Conservation (phyloP, 2,888 invertebrate genomes). For the Isotomurus palustris region DNA sequence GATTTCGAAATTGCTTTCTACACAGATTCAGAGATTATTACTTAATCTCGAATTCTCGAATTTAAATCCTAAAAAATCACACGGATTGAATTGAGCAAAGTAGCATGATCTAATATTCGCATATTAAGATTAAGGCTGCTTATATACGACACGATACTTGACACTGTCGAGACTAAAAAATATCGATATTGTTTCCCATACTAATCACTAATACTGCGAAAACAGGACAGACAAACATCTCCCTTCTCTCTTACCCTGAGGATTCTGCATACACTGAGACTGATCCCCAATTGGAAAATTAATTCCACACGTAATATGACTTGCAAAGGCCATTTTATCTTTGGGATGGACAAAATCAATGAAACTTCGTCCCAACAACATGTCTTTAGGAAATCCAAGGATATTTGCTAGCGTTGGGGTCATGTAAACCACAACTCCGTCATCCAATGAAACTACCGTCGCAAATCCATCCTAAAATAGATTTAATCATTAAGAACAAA, state of each 20-base stretch:
- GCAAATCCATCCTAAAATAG: slow-evolving; percentile 69
- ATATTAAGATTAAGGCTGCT: too few species aligned
- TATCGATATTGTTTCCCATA: too few species aligned
- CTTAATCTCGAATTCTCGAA: too few species aligned
- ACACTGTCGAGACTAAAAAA: too few species aligned
- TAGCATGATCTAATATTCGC: too few species aligned
- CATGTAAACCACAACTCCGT: slow-evolving; percentile 73
- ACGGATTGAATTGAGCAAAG: too few species aligned
- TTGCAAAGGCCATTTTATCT: slow-evolving; percentile 67
- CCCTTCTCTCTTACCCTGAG: background rate
- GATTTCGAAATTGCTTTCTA: too few species aligned
- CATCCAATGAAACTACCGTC: slow-evolving; percentile 75
- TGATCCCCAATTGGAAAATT: slow-evolving; percentile 25
- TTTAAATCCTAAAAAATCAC: too few species aligned
- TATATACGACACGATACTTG: too few species aligned
- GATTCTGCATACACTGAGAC: background rate
- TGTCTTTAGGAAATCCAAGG: slow-evolving; percentile 73
- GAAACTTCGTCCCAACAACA: slow-evolving; percentile 80
- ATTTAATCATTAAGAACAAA: too few species aligned
- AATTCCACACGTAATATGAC: slow-evolving; percentile 57
- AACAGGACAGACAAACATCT: background rate
- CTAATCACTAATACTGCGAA: slow-evolving; percentile 28
- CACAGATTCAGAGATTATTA: too few species aligned
- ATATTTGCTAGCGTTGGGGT: slow-evolving; percentile 64
- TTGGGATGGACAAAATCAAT: slow-evolving; percentile 81